Conservation (phyloP, 2,888 invertebrate genomes). For the Watsonalla cultraria region DNA sequence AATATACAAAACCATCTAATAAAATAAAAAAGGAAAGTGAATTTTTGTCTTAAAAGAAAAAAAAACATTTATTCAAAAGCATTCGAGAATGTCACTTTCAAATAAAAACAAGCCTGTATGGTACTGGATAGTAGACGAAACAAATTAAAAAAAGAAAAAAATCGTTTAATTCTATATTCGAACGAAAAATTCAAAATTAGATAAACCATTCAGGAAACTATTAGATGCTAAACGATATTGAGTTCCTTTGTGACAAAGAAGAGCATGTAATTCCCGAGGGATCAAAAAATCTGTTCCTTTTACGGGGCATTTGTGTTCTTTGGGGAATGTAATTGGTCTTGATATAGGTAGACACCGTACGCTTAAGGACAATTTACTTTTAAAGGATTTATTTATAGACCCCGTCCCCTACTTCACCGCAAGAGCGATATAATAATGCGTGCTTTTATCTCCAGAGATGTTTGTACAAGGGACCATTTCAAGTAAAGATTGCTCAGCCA, state of each 20-base stretch:
- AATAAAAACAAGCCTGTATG: conserved; percentile 12
- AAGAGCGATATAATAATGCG: not conserved
- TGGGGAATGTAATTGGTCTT: conserved; percentile 41
- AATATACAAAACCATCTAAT: too few relatives aligned
- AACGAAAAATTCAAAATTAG: conserved; percentile 22
- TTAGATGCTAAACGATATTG: conserved; percentile 26
- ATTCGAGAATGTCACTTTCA: not conserved
- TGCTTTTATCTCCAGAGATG: not conserved
- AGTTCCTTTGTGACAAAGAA: conserved; percentile 36
- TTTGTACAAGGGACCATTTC: not conserved
- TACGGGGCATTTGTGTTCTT: conserved; percentile 27
- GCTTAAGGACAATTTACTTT: conserved; percentile 1
- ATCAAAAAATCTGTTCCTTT: conserved; percentile 39
- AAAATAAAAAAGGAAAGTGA: too few relatives aligned
- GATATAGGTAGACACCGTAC: conserved; percentile 28
- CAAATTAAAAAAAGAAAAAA: not conserved
- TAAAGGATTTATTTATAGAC: not conserved
- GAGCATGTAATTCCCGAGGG: conserved; percentile 40
- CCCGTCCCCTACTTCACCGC: not conserved
- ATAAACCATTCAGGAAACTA: conserved; percentile 23
- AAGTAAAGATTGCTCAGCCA: not conserved
- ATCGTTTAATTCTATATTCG: conserved; percentile 5
- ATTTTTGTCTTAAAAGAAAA: too few relatives aligned
- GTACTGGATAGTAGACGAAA: conserved; percentile 35
- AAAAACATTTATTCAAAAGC: too few relatives aligned